phyloP scores from a whole-genome alignment of 2,113 vertebrate genomes.

The Gymnorhina tibicen region DNA sequence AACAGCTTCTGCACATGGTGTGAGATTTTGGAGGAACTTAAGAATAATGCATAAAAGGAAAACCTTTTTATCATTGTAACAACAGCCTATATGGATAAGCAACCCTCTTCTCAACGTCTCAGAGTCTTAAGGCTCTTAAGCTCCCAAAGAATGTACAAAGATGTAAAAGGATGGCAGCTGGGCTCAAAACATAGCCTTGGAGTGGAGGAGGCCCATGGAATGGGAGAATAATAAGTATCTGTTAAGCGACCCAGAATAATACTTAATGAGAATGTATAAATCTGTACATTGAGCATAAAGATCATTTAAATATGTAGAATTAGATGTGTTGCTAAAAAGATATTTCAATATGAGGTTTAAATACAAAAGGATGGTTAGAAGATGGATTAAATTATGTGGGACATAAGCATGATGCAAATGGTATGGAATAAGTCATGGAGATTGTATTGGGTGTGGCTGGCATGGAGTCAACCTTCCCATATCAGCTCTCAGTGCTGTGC shows the following conservation, averaged over 20 bases:
- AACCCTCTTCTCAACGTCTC: background rate
- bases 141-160: background rate
- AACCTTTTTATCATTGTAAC: background rate
- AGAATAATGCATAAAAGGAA: background rate
- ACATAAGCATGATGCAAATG: background rate
- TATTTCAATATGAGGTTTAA: background rate
- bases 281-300: background rate
- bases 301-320: background rate
- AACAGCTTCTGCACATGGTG: background rate
- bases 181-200: background rate
- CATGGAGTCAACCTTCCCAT: background rate
- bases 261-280: background rate
- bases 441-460: background rate
- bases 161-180: background rate
- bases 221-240: background rate
- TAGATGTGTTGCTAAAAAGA: background rate
- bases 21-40: background rate
- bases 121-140: too few species aligned
- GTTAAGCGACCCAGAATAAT: background rate
- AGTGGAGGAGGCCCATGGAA: background rate
- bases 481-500: background rate
- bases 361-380: background rate
- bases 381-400: background rate
- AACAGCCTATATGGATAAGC: background rate
- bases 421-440: background rate